phyloP scores from a whole-genome alignment of 2,113 vertebrate species.

The Lichenostomus cassidix region DNA sequence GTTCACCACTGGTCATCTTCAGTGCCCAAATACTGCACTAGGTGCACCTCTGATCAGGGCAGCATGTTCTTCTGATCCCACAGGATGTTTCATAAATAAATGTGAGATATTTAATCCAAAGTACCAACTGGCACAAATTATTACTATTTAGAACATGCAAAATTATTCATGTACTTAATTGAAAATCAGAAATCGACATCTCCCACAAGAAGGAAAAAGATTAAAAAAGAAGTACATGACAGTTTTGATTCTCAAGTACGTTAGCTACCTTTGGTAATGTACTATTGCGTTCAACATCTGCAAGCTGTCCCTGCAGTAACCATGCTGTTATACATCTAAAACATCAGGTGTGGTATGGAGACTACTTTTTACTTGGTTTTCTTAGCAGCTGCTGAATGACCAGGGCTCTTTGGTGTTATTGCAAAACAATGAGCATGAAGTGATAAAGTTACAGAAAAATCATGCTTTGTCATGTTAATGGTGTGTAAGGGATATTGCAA shows the following conservation, averaged over 20 bases:
- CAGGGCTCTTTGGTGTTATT: not conserved
- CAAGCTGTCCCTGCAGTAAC: not conserved
- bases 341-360: not conserved
- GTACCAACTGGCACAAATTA: not conserved
- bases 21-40: not conserved
- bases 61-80: not conserved
- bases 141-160: not conserved
- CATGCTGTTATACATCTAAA: not conserved
- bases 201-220: not conserved
- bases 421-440: not conserved
- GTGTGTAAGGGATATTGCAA: not conserved
- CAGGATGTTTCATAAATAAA: not conserved
- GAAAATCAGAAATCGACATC: constrained; percentile 8
- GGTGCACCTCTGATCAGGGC: not conserved
- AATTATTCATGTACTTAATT: not conserved
- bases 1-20: not conserved
- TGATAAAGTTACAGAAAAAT: not conserved
- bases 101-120: not conserved
- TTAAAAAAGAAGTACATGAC: not conserved
- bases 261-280: not conserved
- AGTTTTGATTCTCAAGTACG: not conserved
- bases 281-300: not conserved
- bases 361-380: not conserved
- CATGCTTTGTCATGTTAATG: not conserved
- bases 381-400: not conserved